Conservation (phyloP, 2,888 invertebrate genomes). For the Chelonus formosanus region DNA sequence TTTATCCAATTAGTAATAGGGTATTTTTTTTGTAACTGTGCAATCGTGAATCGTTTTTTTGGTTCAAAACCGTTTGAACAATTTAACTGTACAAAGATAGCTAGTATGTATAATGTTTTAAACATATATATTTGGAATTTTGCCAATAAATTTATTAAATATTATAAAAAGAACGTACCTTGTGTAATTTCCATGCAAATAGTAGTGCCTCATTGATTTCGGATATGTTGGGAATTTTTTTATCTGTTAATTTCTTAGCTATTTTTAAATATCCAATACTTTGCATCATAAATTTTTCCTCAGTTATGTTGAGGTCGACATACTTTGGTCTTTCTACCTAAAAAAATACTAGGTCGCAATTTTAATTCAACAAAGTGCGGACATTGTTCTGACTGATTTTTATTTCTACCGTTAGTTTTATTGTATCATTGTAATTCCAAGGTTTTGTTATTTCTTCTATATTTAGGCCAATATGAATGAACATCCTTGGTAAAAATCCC, state of each 20-base stretch:
- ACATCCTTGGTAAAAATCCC: conserved; percentile 44
- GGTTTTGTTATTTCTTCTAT: conserved; percentile 40
- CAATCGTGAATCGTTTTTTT: no score
- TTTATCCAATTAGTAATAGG: no score
- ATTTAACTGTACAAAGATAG: no score
- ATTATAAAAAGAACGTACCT: no score
- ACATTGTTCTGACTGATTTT: neutral
- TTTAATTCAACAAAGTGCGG: neutral
- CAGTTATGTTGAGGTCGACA: conserved; percentile 27
- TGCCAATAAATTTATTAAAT: no score
- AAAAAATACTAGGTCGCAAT: conserved; percentile 16
- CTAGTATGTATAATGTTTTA: no score
- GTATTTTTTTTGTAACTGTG: no score
- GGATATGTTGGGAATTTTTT: conserved; percentile 24
- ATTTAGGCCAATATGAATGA: conserved; percentile 42
- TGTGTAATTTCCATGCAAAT: no score
- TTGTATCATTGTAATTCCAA: conserved; percentile 41
- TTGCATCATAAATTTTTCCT: conserved; percentile 24
- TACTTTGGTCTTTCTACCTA: conserved; percentile 37
- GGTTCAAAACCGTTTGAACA: no score
- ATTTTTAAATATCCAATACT: conserved; percentile 36
- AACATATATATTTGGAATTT: no score
- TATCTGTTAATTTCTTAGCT: conserved; percentile 31
- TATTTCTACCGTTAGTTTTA: conserved; percentile 38
- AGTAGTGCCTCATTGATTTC: conserved; percentile 29